Evolutionary conservation across 2,797 vertebrate species (phyloP).

Genomic region (Parauchenoglanis punctatus): DNA sequence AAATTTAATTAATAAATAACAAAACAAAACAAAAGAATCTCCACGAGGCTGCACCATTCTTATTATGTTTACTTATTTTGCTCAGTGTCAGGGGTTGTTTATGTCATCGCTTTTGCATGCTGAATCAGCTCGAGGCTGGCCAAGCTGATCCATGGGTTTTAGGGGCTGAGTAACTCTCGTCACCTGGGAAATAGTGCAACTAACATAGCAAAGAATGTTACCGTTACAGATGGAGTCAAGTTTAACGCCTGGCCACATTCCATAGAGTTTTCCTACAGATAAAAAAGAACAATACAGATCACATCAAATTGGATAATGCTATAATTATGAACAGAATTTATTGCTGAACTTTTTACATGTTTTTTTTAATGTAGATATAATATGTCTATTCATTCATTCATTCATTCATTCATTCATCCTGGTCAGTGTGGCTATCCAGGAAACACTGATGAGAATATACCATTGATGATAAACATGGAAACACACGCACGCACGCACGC

Average conservation of each 20-base stretch:
- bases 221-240: slow-evolving; percentile 71
- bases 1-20: slow-evolving; percentile 65
- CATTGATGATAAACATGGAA: neutral
- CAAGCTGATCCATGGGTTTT: slow-evolving; percentile 69
- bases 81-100: slow-evolving; percentile 31
- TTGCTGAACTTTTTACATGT: neutral
- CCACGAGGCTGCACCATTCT: slow-evolving; percentile 70
- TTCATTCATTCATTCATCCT: neutral
- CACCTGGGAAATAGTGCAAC: slow-evolving; percentile 84
- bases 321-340: neutral
- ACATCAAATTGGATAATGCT: neutral
- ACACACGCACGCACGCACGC: neutral
- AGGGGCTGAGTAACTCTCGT: slow-evolving; percentile 77
- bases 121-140: slow-evolving; percentile 61
- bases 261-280: slow-evolving; percentile 89
- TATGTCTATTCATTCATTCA: neutral
- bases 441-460: neutral
- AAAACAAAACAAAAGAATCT: slow-evolving; percentile 69
- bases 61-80: slow-evolving; percentile 27
- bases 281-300: slow-evolving; percentile 2
- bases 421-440: neutral
- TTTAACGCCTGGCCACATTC: slow-evolving; percentile 85
- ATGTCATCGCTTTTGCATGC: slow-evolving; percentile 64
- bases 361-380: neutral
- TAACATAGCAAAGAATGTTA: slow-evolving; percentile 77